phyloP scores from a whole-genome alignment of 2,113 vertebrate genomes.

The Australoheros scitulus region DNA sequence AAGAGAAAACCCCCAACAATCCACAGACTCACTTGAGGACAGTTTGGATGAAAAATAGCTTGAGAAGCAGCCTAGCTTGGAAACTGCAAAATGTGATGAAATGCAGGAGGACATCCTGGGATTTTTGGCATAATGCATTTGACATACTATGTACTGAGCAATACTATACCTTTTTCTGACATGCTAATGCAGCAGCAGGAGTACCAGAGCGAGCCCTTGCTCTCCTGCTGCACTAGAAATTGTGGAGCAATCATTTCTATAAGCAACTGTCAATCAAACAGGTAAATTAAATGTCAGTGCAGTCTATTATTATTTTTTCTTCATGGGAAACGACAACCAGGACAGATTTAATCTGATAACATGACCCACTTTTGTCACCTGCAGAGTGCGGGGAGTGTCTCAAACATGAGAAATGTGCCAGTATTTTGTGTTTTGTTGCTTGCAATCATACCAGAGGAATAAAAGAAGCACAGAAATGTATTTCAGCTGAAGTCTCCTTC shows the following conservation, averaged over 20 bases:
- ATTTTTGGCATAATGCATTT: not conserved
- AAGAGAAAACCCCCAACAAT: not conserved
- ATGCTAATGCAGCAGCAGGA: not conserved
- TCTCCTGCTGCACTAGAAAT: not conserved
- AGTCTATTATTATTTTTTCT: constrained; percentile 3
- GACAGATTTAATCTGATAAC: constrained; percentile 8
- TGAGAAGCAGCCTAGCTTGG: fast-evolving
- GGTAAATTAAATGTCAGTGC: not conserved
- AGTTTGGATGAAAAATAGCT: not conserved
- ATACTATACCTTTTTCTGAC: not conserved
- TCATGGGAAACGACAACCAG: not conserved
- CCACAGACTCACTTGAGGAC: not conserved
- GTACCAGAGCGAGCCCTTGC: not conserved
- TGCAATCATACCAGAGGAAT: not conserved
- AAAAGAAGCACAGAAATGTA: not conserved
- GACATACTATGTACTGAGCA: not conserved
- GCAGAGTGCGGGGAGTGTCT: not conserved
- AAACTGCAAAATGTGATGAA: not conserved
- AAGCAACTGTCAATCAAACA: not conserved
- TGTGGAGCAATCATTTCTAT: not conserved
- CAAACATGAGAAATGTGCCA: not conserved
- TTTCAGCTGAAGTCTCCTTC: not conserved
- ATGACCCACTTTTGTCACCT: not conserved
- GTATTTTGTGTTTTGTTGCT: not conserved
- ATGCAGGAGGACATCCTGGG: not conserved